Percentiles rank a stretch among this genome's conserved stretches.
These are phyloP conservation scores for Hyperoplus immaculatus DNA, from an alignment of 2,797 vertebrate species.

Conservation along the genomic window DNA sequence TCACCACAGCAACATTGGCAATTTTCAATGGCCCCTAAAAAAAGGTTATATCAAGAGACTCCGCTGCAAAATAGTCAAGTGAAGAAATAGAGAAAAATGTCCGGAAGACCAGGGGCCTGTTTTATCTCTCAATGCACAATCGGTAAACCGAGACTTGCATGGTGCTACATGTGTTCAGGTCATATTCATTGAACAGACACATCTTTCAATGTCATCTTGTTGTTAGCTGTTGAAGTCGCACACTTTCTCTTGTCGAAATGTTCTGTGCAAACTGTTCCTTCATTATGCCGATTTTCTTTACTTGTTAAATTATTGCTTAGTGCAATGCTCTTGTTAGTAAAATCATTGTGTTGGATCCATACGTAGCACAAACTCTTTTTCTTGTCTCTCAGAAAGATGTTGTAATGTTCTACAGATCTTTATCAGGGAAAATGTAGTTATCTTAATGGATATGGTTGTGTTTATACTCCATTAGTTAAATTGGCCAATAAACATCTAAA, in stretches of 20 bases:
- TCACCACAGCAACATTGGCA: slow-evolving; percentile 11
- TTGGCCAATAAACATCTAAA: neutral
- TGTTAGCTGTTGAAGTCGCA: slow-evolving; percentile 9
- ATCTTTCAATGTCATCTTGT: neutral
- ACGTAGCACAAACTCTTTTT: neutral
- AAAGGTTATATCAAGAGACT: slow-evolving; percentile 34
- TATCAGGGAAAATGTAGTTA: neutral
- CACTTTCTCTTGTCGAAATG: slow-evolving; percentile 33
- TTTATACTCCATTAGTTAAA: neutral
- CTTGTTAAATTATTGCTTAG: neutral
- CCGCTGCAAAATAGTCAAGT: slow-evolving; percentile 30
- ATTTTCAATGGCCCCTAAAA: slow-evolving; percentile 14
- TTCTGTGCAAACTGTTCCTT: slow-evolving; percentile 5
- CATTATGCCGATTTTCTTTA: neutral
- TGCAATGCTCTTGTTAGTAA: neutral
- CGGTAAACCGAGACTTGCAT: neutral
- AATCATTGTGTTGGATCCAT: neutral
- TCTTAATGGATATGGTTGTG: neutral
- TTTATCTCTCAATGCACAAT: slow-evolving; percentile 7
- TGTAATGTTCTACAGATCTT: too few relatives aligned
- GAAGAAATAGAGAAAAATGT: slow-evolving; percentile 25
- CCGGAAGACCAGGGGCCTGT: neutral
- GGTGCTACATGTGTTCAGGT: neutral
- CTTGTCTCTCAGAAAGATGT: neutral
- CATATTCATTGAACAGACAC: neutral